Base-by-base conservation (phyloP, 2,888 invertebrate genomes). In the Cylindroiulus punctatus region DNA sequence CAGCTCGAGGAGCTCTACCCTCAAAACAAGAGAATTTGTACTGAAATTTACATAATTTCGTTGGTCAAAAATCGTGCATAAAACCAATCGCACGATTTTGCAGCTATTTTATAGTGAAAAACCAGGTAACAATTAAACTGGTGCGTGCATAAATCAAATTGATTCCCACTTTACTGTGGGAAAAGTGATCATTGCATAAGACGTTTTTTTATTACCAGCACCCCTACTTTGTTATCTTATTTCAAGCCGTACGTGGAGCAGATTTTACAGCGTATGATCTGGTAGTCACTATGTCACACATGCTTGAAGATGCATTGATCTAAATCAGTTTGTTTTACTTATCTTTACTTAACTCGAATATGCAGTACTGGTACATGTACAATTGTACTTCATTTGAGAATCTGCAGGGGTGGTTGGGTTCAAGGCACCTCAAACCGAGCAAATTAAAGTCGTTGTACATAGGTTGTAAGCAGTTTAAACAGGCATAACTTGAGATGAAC, bases 121-220 rank as follows among this genome's bases (percentile, higher is more conserved):
- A 26, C 26, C 65, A 65, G 65, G 65, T 65, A 65, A 65, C 65
- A 26, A 65, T 65, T 65, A 26, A 65, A 26, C 10, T n/a, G 12
- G 26, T 65, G 65, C 65, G 65, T 65, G 65, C 65, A 65, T 65
- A 65, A 65, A 65, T 65, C 65, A 65, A 65, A 65, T 65, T 65
- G 65, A 65, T 65, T 65, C n/a, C 65, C 26, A 65, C 26, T 65
- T 65, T 26, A 65, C 65, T 65, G 26, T 65, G 65, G 22, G 65
- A 65, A 65, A 26, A 12, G 26, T 65, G 65, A 65, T 65, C 65
- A 65, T 65, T 65, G 65, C 65, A 65, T 65, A 65, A 65, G 65
- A 65, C 26, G 65, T 52, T 4, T 44, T 52, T n/a, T 65, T 65
- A 65, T 65, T 65, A 44, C 44, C 12, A 44, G 44, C 44, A 12